phyloP scores from a whole-genome alignment of 1,140 invertebrate species.

The Dryas iulia region DNA sequence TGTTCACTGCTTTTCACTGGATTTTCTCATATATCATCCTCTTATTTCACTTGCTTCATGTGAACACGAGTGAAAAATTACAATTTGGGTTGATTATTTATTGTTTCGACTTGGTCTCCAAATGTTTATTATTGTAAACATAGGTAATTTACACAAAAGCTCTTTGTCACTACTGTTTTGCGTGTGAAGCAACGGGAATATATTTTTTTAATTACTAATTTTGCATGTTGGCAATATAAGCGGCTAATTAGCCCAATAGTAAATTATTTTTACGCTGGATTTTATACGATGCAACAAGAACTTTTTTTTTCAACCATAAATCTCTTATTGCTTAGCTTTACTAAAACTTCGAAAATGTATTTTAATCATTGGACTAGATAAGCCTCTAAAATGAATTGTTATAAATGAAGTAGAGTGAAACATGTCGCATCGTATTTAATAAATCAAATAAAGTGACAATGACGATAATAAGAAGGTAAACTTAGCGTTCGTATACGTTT shows the following conservation, averaged over 20 bases:
- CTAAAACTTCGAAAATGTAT: neutral
- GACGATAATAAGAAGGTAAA: neutral
- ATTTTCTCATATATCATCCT: too few relatives aligned
- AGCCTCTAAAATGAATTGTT: neutral
- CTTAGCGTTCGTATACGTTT: neutral
- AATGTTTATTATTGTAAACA: neutral
- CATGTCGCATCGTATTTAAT: conserved; percentile 2
- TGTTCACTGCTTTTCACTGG: neutral
- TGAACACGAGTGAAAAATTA: too few relatives aligned
- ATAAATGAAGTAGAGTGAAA: neutral
- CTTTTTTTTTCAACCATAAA: neutral
- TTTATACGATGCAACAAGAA: too few relatives aligned
- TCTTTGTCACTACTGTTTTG: too few relatives aligned
- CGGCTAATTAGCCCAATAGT: neutral
- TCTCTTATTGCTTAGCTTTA: neutral
- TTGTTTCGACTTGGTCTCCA: neutral
- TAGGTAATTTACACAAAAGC: neutral
- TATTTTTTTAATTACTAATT: neutral
- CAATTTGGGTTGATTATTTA: neutral
- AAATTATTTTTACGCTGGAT: neutral
- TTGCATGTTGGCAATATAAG: neutral
- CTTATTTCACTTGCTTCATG: neutral
- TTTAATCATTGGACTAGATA: neutral
- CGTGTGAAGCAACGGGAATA: too few relatives aligned
- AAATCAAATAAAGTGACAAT: neutral